These are phyloP conservation scores for Lepidocolaptes lacrymiger DNA, from an alignment of 2,797 vertebrate species.

Conservation along the genomic window DNA sequence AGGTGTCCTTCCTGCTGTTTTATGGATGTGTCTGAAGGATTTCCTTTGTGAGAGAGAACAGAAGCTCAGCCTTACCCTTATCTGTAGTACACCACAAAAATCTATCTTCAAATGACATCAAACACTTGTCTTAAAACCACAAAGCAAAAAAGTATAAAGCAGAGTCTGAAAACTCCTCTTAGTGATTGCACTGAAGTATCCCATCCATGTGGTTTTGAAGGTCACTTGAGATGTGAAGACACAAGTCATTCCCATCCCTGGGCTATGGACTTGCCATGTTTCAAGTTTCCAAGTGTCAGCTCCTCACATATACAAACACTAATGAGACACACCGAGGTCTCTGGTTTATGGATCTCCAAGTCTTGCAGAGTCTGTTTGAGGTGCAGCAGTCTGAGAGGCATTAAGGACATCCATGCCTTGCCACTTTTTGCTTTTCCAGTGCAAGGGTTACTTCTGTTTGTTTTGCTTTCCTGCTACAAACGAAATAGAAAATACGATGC, in stretches of 20 bases:
- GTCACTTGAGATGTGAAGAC: neutral
- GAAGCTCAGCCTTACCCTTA: conserved; percentile 1
- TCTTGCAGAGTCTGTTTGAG: neutral
- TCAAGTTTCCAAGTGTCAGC: neutral
- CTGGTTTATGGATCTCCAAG: neutral
- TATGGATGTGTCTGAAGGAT: conserved; percentile 44
- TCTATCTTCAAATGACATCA: conserved; percentile 45
- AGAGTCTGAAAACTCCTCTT: neutral
- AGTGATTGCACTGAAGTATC: neutral
- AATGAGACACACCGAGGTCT: neutral
- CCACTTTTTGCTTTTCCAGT: neutral
- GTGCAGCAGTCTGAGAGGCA: neutral
- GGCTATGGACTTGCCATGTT: neutral
- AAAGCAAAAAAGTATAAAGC: neutral
- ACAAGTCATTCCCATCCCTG: neutral
- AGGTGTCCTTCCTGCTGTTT: conserved; percentile 65
- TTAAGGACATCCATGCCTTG: neutral
- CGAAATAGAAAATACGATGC: neutral
- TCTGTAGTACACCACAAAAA: conserved; percentile 14
- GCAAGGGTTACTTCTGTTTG: neutral
- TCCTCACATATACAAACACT: neutral
- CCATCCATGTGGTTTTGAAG: neutral
- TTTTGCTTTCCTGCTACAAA: neutral
- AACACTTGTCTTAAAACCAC: conserved; percentile 37
- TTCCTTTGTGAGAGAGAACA: conserved; percentile 36